Evolutionary conservation across 2,888 invertebrate species (phyloP), one percentile per base, ranked within the genome.

Genomic region (Pemphredon lugubris): DNA sequence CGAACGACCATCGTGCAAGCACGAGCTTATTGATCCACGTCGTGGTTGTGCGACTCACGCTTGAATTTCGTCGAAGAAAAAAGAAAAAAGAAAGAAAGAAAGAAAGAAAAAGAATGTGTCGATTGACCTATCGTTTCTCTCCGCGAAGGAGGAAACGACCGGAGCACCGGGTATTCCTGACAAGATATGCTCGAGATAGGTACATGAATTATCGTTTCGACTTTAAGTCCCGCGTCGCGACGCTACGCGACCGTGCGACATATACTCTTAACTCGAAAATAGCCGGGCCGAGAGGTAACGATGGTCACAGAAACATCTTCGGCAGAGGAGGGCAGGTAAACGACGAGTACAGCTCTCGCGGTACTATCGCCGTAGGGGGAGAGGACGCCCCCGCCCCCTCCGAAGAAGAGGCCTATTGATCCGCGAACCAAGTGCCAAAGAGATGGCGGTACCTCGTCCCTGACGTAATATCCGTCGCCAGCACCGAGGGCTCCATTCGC

Each of bases 321-420:
- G 21, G 21, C 32, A 14, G 44, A 40, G 30, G 40, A 44, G 48
- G 59, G 60, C 42, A 40, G 42, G 61, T 70, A 63, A 78, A 58
- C 44, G 63, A 57, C 55, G 47, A 44, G 57, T 40, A 69, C n/a
- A 59, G 50, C 55, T 34, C 55, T 45, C 37, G 60, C 39, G 64
- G 53, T 71, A 68, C 72, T 73, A 80, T 76, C 65, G 61, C n/a
- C n/a, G 55, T 37, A 63, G 73, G 48, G 54, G 40, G 50, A 71
- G 42, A 51, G 34, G 73, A 67, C 73, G 68, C 68, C 26, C 68
- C 60, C 39, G 73, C 67, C 73, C 68, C 68, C 26, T 66, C 60
- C 47, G 58, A 58, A 75, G 71, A 77, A 78, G 81, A 81, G 76
- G 83, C 72, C 77, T 87, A 87, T 87, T 78, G 87, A 87, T 86